These are phyloP conservation scores for Sebastes matsubarae DNA, from an alignment of 2,797 vertebrate species.

Conservation along the genomic window DNA sequence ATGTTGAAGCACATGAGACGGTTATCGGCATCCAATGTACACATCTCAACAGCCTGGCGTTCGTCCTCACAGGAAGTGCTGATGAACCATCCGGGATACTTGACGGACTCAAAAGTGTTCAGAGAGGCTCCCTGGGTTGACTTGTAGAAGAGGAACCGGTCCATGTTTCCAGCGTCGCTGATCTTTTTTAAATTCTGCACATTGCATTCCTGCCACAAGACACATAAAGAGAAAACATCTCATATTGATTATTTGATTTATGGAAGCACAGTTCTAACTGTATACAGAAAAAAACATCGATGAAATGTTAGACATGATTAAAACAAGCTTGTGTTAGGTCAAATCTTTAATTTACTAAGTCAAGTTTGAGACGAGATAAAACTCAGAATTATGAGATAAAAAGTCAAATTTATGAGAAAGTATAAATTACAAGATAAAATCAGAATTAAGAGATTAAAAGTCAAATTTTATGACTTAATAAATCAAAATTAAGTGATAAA, in stretches of 20 bases:
- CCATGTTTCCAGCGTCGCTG: background rate
- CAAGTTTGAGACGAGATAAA: background rate
- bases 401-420: too few relatives aligned
- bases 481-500: too few relatives aligned
- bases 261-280: background rate
- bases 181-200: constrained; percentile 6
- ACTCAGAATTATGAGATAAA: too few relatives aligned
- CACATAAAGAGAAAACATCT: background rate
- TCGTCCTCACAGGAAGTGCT: constrained; percentile 39
- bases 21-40: rapidly evolving
- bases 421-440: too few relatives aligned
- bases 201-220: constrained; percentile 33
- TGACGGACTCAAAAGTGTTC: constrained; percentile 67
- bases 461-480: too few relatives aligned
- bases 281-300: background rate
- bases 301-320: background rate
- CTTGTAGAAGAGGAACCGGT: constrained; percentile 72
- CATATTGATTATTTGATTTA: background rate
- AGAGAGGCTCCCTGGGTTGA: rapidly evolving
- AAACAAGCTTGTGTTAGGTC: background rate
- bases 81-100: constrained; percentile 69
- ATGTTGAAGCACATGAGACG: constrained; percentile 22
- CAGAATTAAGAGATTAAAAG: too few relatives aligned
- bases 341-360: background rate
- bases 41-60: constrained; percentile 49